Evolutionary conservation across 1,140 invertebrate species (phyloP).

Genomic region (Teleopsis dalmanni): DNA sequence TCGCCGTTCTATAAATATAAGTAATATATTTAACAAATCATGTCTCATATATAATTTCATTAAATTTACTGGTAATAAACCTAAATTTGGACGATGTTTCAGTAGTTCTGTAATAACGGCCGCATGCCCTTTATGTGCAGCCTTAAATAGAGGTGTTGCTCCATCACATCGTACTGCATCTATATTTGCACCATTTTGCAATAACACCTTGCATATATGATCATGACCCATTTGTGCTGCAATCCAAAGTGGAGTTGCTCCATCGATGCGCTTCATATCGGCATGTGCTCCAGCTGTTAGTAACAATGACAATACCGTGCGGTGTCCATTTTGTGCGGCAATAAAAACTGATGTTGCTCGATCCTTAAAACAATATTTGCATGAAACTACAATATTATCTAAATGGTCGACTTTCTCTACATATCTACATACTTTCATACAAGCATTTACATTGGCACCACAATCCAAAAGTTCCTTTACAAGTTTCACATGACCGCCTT

Average conservation of each 20-base stretch:
- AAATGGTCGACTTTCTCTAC: too few relatives aligned
- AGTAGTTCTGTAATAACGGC: constrained; percentile 79
- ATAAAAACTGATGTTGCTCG: constrained; percentile 82
- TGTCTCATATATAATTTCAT: neutral
- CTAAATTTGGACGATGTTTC: constrained; percentile 71
- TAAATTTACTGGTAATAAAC: constrained; percentile 66
- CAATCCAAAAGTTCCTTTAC: constrained; percentile 69
- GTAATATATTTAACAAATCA: constrained; percentile 3
- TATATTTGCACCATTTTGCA: constrained; percentile 68
- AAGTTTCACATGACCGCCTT: constrained; percentile 82
- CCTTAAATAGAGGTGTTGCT: constrained; percentile 86
- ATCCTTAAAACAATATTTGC: constrained; percentile 59
- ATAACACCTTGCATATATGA: constrained; percentile 67
- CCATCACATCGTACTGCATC: constrained; percentile 80
- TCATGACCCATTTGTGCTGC: constrained; percentile 88
- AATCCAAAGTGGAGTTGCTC: constrained; percentile 86
- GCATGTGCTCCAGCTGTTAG: constrained; percentile 61
- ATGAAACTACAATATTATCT: neutral
- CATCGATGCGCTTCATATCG: constrained; percentile 66
- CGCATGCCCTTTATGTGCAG: constrained; percentile 83
- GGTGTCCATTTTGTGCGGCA: constrained; percentile 83
- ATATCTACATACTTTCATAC: constrained; percentile 69
- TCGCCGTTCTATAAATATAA: constrained; percentile 71
- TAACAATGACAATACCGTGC: constrained; percentile 61
- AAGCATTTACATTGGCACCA: constrained; percentile 74